These are phyloP conservation scores for Eclectus roratus DNA, from an alignment of 2,113 vertebrate genomes.

Conservation along the genomic window DNA sequence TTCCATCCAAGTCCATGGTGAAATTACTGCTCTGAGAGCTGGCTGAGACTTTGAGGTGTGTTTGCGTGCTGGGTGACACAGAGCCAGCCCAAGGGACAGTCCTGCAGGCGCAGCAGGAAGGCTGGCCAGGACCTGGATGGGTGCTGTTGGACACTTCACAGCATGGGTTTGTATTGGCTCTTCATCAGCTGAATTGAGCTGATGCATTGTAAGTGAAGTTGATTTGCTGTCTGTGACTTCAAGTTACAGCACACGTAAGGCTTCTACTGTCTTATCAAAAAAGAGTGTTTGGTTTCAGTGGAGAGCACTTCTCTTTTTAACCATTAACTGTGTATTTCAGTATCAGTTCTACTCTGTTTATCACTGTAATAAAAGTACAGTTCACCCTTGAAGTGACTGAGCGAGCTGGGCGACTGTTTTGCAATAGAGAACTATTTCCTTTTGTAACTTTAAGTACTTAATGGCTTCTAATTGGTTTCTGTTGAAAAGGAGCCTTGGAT, in stretches of 20 bases:
- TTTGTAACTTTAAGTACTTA: slow-evolving; percentile 7
- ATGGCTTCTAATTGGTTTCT: slow-evolving; percentile 3
- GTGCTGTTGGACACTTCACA: neutral
- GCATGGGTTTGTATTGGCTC: neutral
- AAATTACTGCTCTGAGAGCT: neutral
- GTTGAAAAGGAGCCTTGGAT: neutral
- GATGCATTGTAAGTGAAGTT: neutral
- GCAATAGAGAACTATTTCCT: neutral
- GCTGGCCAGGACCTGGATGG: neutral
- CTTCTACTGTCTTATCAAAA: neutral
- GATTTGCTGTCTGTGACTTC: neutral
- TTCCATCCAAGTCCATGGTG: neutral
- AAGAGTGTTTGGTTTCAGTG: neutral
- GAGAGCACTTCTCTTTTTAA: neutral
- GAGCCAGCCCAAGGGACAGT: neutral
- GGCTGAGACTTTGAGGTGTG: neutral
- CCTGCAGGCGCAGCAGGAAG: neutral
- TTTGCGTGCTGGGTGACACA: neutral
- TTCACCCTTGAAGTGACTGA: neutral
- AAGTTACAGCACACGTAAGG: neutral
- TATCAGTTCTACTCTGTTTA: neutral
- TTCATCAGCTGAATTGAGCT: neutral
- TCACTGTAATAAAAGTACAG: neutral
- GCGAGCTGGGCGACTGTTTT: neutral
- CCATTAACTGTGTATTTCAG: neutral